Evolutionary conservation across 1,140 invertebrate genomes (phyloP), one percentile per base, ranked within the genome.

Genomic region (Laupala kohalensis): DNA sequence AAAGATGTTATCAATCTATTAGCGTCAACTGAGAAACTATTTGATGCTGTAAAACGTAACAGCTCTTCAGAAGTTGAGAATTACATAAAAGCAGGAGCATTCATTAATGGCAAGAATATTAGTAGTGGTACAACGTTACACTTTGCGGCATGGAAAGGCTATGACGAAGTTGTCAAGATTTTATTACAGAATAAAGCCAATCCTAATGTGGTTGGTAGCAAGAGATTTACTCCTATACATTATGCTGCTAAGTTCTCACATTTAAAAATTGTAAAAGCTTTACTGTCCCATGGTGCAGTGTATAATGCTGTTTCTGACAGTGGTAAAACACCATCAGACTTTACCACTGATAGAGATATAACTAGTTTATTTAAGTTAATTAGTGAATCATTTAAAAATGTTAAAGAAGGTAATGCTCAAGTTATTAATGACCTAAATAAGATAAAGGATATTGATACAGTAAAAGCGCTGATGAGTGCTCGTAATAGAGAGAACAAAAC

Each of bases 161-260:
- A 53, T 53, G 37, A 13, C 9, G 37, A 53, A 53, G 0, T 53
- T 53, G 37, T 4, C 15, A n/a, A 27, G 30, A 53, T 75, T 71
- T 68, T 77, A 26, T 73, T 77, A 28, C 37, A 75, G 26, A 73
- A 74, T 65, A 71, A 72, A 53, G 72, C 73, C 53, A 64, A 76
- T 69, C 69, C 74, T 53, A 74, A 77, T 71, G 37, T 63, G 3
- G 25, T 28, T 65, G 71, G 27, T 65, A 71, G 26, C 28, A 66
- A 74, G 3, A 69, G 72, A 19, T 64, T 65, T 12, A 76, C 74
- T 4, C 71, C 74, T 13, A 24, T 77, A 27, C 74, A 77, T 70
- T 71, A 73, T 67, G 76, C 75, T 71, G 71, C 71, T n/a, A 67
- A 73, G 25, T 71, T 53, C 19, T 53, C 37, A 53, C 37, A 4